Conservation (phyloP, 2,888 invertebrate genomes). For the Helobdella robusta region DNA sequence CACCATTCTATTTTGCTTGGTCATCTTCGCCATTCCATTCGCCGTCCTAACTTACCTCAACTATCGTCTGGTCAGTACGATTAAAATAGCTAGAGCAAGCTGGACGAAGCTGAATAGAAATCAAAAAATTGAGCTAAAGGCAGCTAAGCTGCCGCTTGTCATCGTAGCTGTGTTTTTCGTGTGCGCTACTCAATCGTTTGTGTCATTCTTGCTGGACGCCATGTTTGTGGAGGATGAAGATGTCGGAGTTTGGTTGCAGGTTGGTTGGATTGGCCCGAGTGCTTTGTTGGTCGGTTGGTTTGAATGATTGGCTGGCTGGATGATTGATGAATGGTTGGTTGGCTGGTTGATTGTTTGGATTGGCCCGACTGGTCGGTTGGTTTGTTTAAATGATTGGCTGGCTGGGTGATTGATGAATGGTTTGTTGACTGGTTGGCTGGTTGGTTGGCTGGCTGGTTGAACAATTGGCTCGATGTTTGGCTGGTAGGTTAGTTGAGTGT, state of each 20-base stretch:
- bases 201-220: constrained; percentile 36
- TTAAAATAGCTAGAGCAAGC: constrained; percentile 38
- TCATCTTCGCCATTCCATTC: constrained; percentile 41
- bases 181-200: constrained; percentile 36
- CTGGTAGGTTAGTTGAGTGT: too few species aligned
- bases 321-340: too few species aligned
- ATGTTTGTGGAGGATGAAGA: constrained; percentile 35
- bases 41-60: constrained; percentile 41
- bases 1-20: constrained; percentile 37
- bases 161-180: constrained; percentile 46
- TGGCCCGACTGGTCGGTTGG: too few species aligned
- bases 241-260: constrained; percentile 26
- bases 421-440: too few species aligned
- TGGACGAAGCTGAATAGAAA: constrained; percentile 38
- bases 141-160: constrained; percentile 44
- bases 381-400: too few species aligned
- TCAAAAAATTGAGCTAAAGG: constrained; percentile 42
- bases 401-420: too few species aligned
- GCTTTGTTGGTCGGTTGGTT: too few species aligned
- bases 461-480: too few species aligned
- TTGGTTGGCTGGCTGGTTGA: too few species aligned
- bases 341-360: too few species aligned
- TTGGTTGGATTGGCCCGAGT: background rate
- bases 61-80: constrained; percentile 42
- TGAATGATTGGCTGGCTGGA: too few species aligned